Conservation (phyloP, 2,888 invertebrate genomes). For the Eledone cirrhosa region DNA sequence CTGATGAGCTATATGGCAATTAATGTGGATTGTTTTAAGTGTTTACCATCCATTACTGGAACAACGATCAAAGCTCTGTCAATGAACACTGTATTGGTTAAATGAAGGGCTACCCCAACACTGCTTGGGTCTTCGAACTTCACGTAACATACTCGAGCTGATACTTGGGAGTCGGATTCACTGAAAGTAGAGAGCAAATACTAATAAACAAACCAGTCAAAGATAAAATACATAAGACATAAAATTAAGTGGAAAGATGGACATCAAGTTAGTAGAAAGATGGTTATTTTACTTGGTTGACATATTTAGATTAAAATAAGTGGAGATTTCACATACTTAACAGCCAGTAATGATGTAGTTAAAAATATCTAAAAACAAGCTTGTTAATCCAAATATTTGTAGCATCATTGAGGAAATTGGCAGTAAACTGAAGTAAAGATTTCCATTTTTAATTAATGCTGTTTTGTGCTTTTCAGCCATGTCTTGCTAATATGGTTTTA, state of each 20-base stretch:
- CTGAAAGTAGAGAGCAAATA: conserved; percentile 45
- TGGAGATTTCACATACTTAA: too few species aligned
- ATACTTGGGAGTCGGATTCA: conserved; percentile 86
- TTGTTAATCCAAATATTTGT: too few species aligned
- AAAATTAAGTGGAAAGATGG: background rate
- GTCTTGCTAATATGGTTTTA: too few species aligned
- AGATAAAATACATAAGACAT: background rate
- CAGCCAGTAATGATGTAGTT: too few species aligned
- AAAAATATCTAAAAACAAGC: too few species aligned
- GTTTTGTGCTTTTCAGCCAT: background rate
- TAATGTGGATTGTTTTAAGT: background rate
- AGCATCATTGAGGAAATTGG: background rate
- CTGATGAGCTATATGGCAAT: too few species aligned
- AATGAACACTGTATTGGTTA: conserved; percentile 98
- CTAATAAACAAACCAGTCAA: background rate
- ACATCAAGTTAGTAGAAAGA: too few species aligned
- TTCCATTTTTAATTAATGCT: background rate
- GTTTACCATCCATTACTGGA: conserved; percentile 77
- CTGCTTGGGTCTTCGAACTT: conserved; percentile 89
- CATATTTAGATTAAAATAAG: too few species aligned
- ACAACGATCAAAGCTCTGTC: conserved; percentile 96
- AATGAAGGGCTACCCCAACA: conserved; percentile 94
- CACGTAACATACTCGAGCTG: conserved; percentile 94
- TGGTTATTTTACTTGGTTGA: too few species aligned
- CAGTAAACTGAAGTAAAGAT: background rate